Base-by-base conservation (phyloP, 2,888 invertebrate genomes). In the Polyommatus iphigenia region DNA sequence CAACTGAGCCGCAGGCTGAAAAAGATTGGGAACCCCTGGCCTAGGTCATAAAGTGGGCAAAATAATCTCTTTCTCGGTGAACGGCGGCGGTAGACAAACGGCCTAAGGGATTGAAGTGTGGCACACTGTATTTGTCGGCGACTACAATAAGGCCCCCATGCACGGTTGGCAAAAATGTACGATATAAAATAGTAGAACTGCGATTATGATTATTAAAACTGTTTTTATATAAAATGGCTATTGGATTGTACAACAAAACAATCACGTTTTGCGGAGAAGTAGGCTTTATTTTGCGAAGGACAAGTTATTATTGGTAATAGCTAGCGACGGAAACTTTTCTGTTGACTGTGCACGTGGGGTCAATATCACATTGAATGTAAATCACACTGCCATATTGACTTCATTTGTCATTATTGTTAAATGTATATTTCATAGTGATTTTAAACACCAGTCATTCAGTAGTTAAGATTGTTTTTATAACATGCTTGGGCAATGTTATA, bases 401-500 rank as follows among this genome's bases (percentile, higher is more conserved):
- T 75, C 75, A 54, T 75, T 75, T 54, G 54, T 75, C 54, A 75
- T 75, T 75, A 29, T 75, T 46, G 57, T 71, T 77, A 77, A 77
- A 24, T 77, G 72, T 59, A 77, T 57, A 36, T 59, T 77, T 76
- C 29, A 32, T 72, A 54, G 36, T 71, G 36, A 36, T 57, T 20
- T 67, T n/a, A 59, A 72, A 54, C 72, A 72, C 73, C 59, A 73
- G 72, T 62, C 41, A 76, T 76, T 71, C 72, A 32, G 57, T 59
- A 59, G 41, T 46, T 36, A 77, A 77, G 32, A 7, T 77, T 77
- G 57, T 77, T 72, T 77, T 57, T 77, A 73, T 29, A 67, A 78
- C 79, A 81, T 78, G 80, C 80, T 81, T 80, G 78, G 78, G 77
- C 79, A 78, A 78, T 50, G 36, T 72, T 72, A 41, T 72, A 41